Evolutionary conservation across 2,888 invertebrate genomes (phyloP).

Genomic region (Tenthredo notha): DNA sequence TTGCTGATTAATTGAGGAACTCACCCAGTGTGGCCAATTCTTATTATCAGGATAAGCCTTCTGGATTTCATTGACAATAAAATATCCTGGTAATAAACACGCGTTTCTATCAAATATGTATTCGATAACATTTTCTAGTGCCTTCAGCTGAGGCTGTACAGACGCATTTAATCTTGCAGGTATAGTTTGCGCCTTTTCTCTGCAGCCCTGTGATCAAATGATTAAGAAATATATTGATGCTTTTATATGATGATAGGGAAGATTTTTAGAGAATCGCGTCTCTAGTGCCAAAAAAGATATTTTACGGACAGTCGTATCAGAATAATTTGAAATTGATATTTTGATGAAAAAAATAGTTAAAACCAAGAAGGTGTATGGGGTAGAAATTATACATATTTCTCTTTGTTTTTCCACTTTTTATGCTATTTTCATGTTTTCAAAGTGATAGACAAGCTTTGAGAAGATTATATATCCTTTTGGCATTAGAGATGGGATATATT

Average conservation of each 20-base stretch:
- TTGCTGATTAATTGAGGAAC: constrained; percentile 57
- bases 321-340: too few species aligned
- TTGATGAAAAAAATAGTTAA: too few species aligned
- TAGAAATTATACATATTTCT: too few species aligned
- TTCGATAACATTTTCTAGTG: constrained; percentile 89
- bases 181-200: constrained; percentile 92
- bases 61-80: constrained; percentile 96
- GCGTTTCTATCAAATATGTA: constrained; percentile 96
- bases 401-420: too few species aligned
- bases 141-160: constrained; percentile 89
- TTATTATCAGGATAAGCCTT: constrained; percentile 91
- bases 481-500: too few species aligned
- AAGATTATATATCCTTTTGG: too few species aligned
- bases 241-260: not conserved
- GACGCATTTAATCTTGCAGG: constrained; percentile 90
- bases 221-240: not conserved
- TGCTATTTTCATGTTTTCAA: too few species aligned
- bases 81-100: constrained; percentile 95
- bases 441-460: too few species aligned
- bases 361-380: too few species aligned
- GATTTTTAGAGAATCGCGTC: not conserved
- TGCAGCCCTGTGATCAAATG: constrained; percentile 83
- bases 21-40: constrained; percentile 95
- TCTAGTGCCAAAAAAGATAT: too few species aligned
- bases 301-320: too few species aligned